Evolutionary conservation across 2,888 invertebrate species (phyloP), one percentile per base, ranked within the genome.

Genomic region (Lithophane semibrunnea): DNA sequence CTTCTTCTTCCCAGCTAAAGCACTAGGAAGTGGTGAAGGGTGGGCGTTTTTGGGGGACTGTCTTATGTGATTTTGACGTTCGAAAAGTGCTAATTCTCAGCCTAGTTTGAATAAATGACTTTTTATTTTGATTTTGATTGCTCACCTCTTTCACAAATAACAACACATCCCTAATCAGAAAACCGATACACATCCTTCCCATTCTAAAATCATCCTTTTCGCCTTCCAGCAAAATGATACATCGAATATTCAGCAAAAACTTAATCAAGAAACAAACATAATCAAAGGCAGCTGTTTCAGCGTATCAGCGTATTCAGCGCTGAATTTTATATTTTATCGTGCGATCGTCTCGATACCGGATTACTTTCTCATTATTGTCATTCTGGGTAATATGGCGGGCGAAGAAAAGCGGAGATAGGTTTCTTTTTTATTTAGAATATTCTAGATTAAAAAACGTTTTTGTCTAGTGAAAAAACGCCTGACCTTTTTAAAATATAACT

Each of bases 281-380:
- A 86, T 84, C 82, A 84, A 79, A 79, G 58, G 75, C 82, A 69
- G 75, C 77, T 77, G 78, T 73, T 73, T 72, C 72, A 78, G 77
- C 83, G 72, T 73, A 71, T 71, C 69, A 78, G 77, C 80, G 74
- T 73, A 49, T 77, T 77, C 71, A 73, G 78, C 65, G 73, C 73
- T 77, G 77, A 83, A 83, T 77, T 75, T 78, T 80, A 85, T 83
- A 83, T 80, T 75, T 83, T 77, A 83, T 79, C 81, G 61, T 24
- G 47, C 76, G 52, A 80, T 76, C 76, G 69, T 68, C 75, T 76
- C 74, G 72, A 81, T 78, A 75, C 69, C 68, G 72, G 74, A 86
- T 79, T 72, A 77, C 44, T 56, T 77, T 80, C 80, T 81, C 83
- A 75, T 86, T 76, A 84, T 84, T 84, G 69, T 77, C 72, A 79